Percentiles rank a stretch among this genome's conserved stretches.
Evolutionary conservation across 2,888 invertebrate species (phyloP).

Genomic region (Athalia cordata): DNA sequence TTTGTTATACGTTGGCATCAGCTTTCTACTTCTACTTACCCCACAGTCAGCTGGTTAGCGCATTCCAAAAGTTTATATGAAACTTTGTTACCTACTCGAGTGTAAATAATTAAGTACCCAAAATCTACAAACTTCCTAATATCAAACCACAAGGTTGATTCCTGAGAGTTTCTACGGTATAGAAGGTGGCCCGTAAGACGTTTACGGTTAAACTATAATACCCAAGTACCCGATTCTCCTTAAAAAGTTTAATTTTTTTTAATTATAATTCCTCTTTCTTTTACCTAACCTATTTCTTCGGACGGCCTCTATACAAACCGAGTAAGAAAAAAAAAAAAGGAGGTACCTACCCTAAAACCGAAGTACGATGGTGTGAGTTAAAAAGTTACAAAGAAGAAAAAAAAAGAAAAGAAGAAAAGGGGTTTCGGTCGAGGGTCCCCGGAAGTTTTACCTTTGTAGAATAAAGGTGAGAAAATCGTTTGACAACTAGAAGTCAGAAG

Average conservation of each 20-base stretch:
- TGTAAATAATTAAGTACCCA: constrained; percentile 37
- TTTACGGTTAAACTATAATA: too few relatives aligned
- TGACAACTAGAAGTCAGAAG: constrained; percentile 3
- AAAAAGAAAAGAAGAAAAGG: background rate
- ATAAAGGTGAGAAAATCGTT: constrained; percentile 15
- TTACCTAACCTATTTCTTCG: background rate
- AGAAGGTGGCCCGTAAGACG: too few relatives aligned
- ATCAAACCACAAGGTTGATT: constrained; percentile 23
- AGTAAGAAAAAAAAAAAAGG: too few relatives aligned
- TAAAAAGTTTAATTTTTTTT: background rate
- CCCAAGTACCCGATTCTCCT: too few relatives aligned
- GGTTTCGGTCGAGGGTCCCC: too few relatives aligned
- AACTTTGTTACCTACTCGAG: constrained; percentile 23
- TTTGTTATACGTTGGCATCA: background rate
- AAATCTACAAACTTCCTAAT: constrained; percentile 33
- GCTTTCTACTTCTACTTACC: background rate
- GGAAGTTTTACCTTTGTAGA: background rate
- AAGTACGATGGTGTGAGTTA: too few relatives aligned
- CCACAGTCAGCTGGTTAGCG: constrained; percentile 31
- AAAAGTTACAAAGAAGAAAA: background rate
- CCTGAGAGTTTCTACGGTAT: background rate
- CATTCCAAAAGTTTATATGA: constrained; percentile 30
- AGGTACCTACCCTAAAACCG: too few relatives aligned
- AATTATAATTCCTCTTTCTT: background rate
- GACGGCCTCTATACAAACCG: background rate